Percentiles rank a stretch among this genome's conserved stretches.
These are phyloP conservation scores for Cremastobaeus sp. DNA, from an alignment of 2,888 invertebrate genomes.

Conservation along the genomic window DNA sequence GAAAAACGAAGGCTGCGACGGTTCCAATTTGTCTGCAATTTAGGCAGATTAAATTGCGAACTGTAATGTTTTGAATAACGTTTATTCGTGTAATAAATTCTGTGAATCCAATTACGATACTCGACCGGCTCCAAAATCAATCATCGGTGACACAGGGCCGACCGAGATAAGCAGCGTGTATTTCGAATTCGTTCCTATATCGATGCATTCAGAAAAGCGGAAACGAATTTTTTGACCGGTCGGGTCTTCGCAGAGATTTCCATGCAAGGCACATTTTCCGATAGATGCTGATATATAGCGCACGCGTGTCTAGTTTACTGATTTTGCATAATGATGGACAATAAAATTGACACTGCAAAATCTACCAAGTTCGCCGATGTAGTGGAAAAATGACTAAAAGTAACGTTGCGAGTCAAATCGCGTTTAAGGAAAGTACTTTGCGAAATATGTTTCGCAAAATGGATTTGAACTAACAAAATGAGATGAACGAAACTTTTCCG, in stretches of 20 bases:
- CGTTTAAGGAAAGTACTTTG: slow-evolving; percentile 7
- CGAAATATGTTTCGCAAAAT: slow-evolving; percentile 5
- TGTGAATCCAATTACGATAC: slow-evolving; percentile 33
- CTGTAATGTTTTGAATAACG: not conserved
- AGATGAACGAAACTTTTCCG: no score
- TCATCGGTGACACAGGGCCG: slow-evolving; percentile 29
- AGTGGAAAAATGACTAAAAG: slow-evolving; percentile 27
- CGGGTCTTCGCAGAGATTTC: slow-evolving; percentile 29
- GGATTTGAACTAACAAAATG: no score
- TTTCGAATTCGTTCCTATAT: slow-evolving; percentile 42
- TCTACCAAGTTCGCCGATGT: slow-evolving; percentile 24
- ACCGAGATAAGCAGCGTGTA: slow-evolving; percentile 45
- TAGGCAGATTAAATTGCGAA: not conserved
- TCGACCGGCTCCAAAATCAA: slow-evolving; percentile 33
- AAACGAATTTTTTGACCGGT: slow-evolving; percentile 50
- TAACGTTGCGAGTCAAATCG: not conserved
- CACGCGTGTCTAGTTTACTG: slow-evolving; percentile 51
- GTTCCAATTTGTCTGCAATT: no score
- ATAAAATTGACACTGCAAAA: slow-evolving; percentile 40
- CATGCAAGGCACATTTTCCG: slow-evolving; percentile 46
- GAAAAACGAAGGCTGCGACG: not conserved
- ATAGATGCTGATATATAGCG: slow-evolving; percentile 48
- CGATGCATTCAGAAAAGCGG: slow-evolving; percentile 40
- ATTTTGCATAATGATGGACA: slow-evolving; percentile 43
- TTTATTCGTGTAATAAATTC: slow-evolving; percentile 22